phyloP scores from a whole-genome alignment of 37 sponge, comb jelly and placozoan genomes.

The Aplysina aerophoba region DNA sequence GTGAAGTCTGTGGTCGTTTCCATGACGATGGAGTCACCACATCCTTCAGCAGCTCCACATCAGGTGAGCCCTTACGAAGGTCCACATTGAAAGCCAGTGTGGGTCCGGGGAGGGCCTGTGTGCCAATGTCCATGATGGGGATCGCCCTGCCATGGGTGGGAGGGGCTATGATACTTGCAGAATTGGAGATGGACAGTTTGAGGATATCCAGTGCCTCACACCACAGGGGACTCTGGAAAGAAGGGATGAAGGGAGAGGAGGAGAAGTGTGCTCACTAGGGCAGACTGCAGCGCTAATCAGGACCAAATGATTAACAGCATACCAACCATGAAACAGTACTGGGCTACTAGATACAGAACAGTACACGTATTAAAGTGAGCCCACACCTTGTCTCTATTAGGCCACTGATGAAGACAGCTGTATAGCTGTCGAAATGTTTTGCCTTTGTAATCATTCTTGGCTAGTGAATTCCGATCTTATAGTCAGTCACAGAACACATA shows the following conservation, averaged over 20 bases:
- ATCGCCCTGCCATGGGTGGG: slow-evolving; percentile 51
- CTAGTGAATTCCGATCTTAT: too few relatives aligned
- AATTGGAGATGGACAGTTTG: slow-evolving; percentile 61
- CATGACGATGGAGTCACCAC: slow-evolving; percentile 37
- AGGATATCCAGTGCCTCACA: slow-evolving; percentile 61
- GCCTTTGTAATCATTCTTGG: too few relatives aligned
- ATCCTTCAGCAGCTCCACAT: slow-evolving; percentile 51
- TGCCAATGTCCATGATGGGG: slow-evolving; percentile 67
- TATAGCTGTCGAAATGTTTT: too few relatives aligned
- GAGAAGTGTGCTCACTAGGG: neutral
- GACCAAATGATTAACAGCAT: too few relatives aligned
- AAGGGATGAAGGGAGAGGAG: neutral
- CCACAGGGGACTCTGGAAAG: slow-evolving; percentile 58
- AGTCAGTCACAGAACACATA: too few relatives aligned
- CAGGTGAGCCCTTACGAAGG: slow-evolving; percentile 53
- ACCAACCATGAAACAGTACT: too few relatives aligned
- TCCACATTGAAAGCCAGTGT: slow-evolving; percentile 77
- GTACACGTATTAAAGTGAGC: too few relatives aligned
- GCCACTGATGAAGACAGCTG: too few relatives aligned
- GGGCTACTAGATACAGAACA: too few relatives aligned
- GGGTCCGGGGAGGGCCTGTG: slow-evolving; percentile 85
- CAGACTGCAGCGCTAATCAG: too few relatives aligned
- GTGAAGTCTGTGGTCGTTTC: slow-evolving; percentile 53
- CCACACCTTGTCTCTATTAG: too few relatives aligned
- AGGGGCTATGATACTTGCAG: slow-evolving; percentile 70